Percentiles rank a stretch among this genome's conserved stretches.
Conservation (phyloP, 2,113 vertebrate species). For the Peromyscus polionotus region DNA sequence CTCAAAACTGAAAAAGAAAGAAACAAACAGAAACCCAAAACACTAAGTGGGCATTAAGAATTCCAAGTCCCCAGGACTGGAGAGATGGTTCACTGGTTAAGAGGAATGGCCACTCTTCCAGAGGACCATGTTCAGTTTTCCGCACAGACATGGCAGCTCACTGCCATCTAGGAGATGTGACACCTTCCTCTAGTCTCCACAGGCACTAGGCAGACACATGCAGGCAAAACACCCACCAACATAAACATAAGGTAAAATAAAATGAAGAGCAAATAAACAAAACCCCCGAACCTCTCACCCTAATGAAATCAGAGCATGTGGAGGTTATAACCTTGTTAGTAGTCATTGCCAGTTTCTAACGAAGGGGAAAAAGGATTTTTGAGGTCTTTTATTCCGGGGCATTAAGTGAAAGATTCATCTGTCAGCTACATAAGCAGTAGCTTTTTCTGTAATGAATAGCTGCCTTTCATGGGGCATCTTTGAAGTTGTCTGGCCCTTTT, state of each 20-base stretch:
- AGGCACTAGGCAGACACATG: not conserved
- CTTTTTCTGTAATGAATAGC: slow-evolving; percentile 72
- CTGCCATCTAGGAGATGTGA: not conserved
- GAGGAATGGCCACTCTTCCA: not conserved
- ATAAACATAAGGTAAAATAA: not conserved
- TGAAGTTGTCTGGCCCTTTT: slow-evolving; percentile 78
- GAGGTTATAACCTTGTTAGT: slow-evolving; percentile 39
- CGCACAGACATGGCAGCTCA: not conserved
- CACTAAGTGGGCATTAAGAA: not conserved
- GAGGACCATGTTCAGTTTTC: not conserved
- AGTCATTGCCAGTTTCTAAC: not conserved
- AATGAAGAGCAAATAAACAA: not conserved
- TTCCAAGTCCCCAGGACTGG: not conserved
- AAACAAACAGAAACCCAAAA: not conserved
- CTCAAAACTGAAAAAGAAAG: not conserved
- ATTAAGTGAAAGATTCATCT: slow-evolving; percentile 67
- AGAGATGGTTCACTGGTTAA: not conserved
- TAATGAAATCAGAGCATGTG: slow-evolving; percentile 31
- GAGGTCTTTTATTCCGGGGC: slow-evolving; percentile 32
- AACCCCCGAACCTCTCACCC: not conserved
- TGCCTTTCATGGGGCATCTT: slow-evolving; percentile 73
- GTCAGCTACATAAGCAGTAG: slow-evolving; percentile 70
- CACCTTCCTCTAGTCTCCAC: not conserved
- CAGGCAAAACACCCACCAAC: not conserved
- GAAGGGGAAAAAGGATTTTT: slow-evolving; percentile 1